Evolutionary conservation across 2,888 invertebrate species (phyloP), one percentile per base, ranked within the genome.

Genomic region (Nemotelus nigrinus): DNA sequence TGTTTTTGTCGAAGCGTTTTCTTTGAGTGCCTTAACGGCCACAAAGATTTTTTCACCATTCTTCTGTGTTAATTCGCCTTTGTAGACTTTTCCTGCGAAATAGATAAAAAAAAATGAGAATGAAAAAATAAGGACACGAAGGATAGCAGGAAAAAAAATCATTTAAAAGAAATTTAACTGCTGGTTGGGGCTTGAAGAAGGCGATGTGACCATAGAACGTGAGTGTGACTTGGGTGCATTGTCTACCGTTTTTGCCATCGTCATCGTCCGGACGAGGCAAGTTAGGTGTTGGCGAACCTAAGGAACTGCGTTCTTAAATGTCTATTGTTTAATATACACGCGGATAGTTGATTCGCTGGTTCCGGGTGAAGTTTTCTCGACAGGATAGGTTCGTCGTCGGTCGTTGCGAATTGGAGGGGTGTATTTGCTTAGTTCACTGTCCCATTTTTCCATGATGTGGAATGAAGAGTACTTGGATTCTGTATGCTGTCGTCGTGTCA

Each of bases 1-100:
- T 2, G 96, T 96, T 88, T 97, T 97, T 0, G 94, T 91, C 53
- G 94, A 94, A 0, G 97, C 96, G 86, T 96, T 96, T 85, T 96
- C 96, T 86, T 97, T 97, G 44, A 98, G 87, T 0, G 97, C 97
- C 86, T 98, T 98, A 0, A 98, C 95, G 25, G 97, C 97, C 0
- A 98, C 96, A 86, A 93, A 93, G 79, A 92, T 91, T 77, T 92
- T 91, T 45, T 92, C 92, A 64, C 89, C 89, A 65, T 90, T 90
- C 79, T 90, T 89, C 83, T 90, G 91, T n/a, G 90, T 90, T 76
- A 98, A 88, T 85, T 97, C 96, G 0, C 98, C 98, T 88, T 97
- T 97, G 86, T 96, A 99, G 0, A 98, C 98, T 89, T 96, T 97
- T 43, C 86, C 86, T 87, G 65, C 60, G 25, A 50, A 10, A 6